These are phyloP conservation scores for Australoheros scitulus DNA, from an alignment of 2,113 vertebrate species.

Conservation along the genomic window DNA sequence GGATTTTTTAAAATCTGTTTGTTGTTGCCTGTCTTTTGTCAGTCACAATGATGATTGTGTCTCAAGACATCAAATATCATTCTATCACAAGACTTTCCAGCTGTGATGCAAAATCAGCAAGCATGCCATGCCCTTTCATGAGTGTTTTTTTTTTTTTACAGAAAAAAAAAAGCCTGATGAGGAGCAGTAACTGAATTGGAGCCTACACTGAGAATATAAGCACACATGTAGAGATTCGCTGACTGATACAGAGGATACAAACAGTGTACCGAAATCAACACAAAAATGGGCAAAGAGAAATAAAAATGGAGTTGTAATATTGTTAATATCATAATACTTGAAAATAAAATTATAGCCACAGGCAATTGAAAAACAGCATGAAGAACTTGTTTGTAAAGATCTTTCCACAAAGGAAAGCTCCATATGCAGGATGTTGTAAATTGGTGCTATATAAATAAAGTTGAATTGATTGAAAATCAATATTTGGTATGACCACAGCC, in stretches of 20 bases:
- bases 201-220: neutral
- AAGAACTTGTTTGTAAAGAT: neutral
- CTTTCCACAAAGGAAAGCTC: too few relatives aligned
- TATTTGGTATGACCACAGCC: too few relatives aligned
- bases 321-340: neutral
- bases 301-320: neutral
- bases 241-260: neutral
- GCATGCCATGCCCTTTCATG: neutral
- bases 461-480: too few relatives aligned
- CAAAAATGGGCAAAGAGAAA: accelerated
- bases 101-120: constrained; percentile 2
- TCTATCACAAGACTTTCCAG: neutral
- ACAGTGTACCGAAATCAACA: neutral
- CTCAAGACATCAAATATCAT: neutral
- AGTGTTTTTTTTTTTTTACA: neutral
- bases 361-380: neutral
- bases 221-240: neutral
- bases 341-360: neutral
- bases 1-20: neutral
- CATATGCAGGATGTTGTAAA: too few relatives aligned
- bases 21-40: neutral
- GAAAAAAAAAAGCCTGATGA: neutral
- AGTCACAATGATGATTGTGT: neutral
- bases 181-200: neutral
- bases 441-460: too few relatives aligned